Percentiles rank a stretch among this genome's conserved stretches.
These are phyloP conservation scores for Pycnonotus jocosus DNA, from an alignment of 2,113 vertebrate species.

Conservation along the genomic window DNA sequence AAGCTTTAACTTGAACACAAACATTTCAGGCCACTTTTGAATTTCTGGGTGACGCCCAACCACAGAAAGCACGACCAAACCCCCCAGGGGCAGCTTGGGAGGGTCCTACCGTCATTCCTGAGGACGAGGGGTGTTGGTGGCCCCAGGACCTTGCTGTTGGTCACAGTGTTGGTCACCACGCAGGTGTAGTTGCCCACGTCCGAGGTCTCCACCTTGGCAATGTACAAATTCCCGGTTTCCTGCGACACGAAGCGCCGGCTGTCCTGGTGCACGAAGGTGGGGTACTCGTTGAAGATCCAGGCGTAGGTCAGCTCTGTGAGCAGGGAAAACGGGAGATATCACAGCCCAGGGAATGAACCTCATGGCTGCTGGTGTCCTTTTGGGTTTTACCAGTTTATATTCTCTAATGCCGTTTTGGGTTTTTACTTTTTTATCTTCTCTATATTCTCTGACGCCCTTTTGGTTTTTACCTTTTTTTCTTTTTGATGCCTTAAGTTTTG, in stretches of 20 bases:
- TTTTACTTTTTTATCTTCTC: background rate
- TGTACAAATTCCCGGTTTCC: conserved; percentile 93
- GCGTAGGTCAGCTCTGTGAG: conserved; percentile 86
- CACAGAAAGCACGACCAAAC: rapidly evolving
- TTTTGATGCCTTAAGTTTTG: background rate
- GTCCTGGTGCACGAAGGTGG: conserved; percentile 89
- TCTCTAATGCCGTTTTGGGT: background rate
- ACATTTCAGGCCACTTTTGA: background rate
- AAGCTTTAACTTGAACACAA: rapidly evolving
- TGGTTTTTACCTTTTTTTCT: background rate
- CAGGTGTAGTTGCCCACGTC: conserved; percentile 97
- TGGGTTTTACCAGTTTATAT: background rate
- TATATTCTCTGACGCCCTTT: background rate
- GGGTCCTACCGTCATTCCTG: conserved; percentile 86
- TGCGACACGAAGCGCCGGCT: conserved; percentile 93
- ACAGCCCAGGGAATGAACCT: rapidly evolving
- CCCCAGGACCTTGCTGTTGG: conserved; percentile 85
- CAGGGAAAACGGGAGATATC: rapidly evolving
- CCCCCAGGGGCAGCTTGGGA: background rate
- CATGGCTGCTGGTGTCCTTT: rapidly evolving
- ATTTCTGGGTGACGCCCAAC: background rate
- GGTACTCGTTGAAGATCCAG: conserved; percentile 98
- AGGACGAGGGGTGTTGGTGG: conserved; percentile 90
- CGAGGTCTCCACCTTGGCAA: conserved; percentile 91
- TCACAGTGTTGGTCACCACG: conserved; percentile 90